Evolutionary conservation across 2,113 vertebrate species (phyloP).

Genomic region (Phalacrocorax carbo): DNA sequence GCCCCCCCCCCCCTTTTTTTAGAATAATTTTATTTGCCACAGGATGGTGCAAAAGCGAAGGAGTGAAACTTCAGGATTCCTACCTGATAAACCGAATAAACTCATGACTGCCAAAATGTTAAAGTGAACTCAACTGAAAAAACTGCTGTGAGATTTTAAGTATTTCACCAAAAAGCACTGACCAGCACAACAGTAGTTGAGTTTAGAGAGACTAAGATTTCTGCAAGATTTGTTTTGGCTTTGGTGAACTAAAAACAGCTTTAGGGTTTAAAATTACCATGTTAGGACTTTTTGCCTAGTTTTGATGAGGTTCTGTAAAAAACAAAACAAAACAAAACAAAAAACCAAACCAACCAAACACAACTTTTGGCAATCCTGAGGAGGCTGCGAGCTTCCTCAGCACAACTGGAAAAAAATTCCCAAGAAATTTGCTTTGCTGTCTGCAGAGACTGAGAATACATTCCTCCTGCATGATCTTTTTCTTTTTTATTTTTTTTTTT

Average conservation of each 20-base stretch:
- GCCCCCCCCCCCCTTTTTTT: accelerated
- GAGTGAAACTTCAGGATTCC: background rate
- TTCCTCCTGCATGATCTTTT: background rate
- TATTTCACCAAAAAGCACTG: background rate
- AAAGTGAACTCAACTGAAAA: background rate
- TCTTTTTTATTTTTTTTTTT: background rate
- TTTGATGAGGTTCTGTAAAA: background rate
- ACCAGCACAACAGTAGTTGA: background rate
- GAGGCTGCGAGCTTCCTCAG: background rate
- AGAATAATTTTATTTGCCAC: background rate
- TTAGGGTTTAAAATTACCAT: background rate
- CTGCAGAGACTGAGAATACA: background rate
- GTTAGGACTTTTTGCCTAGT: background rate
- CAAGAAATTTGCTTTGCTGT: background rate
- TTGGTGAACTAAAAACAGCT: background rate
- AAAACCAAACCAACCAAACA: background rate
- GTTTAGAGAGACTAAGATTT: background rate
- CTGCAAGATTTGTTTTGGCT: background rate
- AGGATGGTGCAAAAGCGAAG: background rate
- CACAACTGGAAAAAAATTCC: background rate
- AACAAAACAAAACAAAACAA: too few relatives aligned
- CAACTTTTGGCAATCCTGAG: background rate
- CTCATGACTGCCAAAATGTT: background rate
- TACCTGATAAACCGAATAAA: background rate
- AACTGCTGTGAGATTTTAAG: background rate